Evolutionary conservation across 2,113 vertebrate species (phyloP).

Genomic region (Cyphomyrus plagiostoma): DNA sequence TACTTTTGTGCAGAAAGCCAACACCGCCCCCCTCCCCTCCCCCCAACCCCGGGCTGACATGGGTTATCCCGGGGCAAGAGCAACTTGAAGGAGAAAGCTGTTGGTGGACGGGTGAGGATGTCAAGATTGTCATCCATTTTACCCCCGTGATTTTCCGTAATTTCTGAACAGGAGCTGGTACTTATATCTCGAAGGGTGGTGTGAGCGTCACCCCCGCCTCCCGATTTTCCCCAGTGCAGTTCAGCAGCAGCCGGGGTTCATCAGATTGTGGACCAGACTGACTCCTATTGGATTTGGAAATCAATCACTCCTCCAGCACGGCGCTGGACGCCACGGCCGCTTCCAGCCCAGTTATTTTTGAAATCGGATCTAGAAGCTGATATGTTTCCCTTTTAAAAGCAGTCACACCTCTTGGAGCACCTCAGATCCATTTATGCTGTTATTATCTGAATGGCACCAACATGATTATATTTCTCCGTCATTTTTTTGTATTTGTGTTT

Average conservation of each 20-base stretch:
- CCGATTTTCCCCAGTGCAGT: neutral
- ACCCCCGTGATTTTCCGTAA: neutral
- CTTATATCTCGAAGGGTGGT: neutral
- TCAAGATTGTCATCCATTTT: constrained; percentile 20
- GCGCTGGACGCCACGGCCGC: neutral
- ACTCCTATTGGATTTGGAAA: neutral
- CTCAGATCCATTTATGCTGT: neutral
- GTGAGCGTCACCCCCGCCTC: neutral
- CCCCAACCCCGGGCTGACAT: constrained; percentile 37
- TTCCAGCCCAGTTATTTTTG: neutral
- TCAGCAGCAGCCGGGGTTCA: neutral
- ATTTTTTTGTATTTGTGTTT: neutral
- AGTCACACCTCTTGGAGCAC: neutral
- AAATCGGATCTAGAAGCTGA: neutral
- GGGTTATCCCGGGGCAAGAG: constrained; percentile 23
- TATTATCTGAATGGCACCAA: neutral
- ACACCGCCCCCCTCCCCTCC: neutral
- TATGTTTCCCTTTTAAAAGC: neutral
- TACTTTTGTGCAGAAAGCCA: constrained; percentile 22
- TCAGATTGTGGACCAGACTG: neutral
- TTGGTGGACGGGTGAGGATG: neutral
- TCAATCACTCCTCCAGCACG: neutral
- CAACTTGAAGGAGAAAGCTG: constrained; percentile 22
- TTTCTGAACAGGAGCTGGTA: neutral
- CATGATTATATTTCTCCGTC: neutral